Base-by-base conservation (phyloP, 2,888 invertebrate genomes). In the Sabatieria punctata region DNA sequence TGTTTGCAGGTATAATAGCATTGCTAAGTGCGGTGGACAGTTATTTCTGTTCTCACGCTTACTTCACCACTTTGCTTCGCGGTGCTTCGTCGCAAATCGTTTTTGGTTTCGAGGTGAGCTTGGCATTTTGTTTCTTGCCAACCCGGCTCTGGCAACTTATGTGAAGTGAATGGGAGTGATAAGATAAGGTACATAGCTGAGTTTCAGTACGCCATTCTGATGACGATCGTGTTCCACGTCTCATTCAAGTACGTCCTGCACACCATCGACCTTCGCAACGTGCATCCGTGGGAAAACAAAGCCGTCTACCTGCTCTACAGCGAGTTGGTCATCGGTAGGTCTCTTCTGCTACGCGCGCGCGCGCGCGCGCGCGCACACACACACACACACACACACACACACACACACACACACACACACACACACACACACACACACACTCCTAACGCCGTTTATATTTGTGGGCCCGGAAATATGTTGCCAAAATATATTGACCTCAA, bases 41-140 rank as follows among this genome's bases (percentile, higher is more conserved):
- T 51, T 78, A 80, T 61, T 85, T 95, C 71, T 82, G 97, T 4
- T 78, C 80, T 61, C 84, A 88, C 68, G 95, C 65, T 88, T 97
- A 91, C 67, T 80, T 82, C 64, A 84, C 85, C 50, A 93, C 93
- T 2, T 72, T 89, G 25, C 75, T 79, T 1, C 85, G 85, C 65
- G 97, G 97, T 37, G 88, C 95, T 4, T 88, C 89, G 0, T 93
- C 93, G 1, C 97, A 99, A 69, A 74, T 99, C 50, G 95, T 97
- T 4, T 97, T 97, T 74, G 97, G 97, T 44, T 97, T 97, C 72
- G 95, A 97, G 65, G 72, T 72, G 57, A 53, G 41, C 24, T 30
- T 30, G 30, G 8, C n/a, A n/a, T n/a, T n/a, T n/a, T n/a, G n/a
- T n/a, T n/a, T n/a, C n/a, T n/a, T n/a, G n/a, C n/a, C n/a, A n/a